These are phyloP conservation scores for Agonopterix subpropinquella DNA, from an alignment of 2,888 invertebrate species.

Conservation along the genomic window DNA sequence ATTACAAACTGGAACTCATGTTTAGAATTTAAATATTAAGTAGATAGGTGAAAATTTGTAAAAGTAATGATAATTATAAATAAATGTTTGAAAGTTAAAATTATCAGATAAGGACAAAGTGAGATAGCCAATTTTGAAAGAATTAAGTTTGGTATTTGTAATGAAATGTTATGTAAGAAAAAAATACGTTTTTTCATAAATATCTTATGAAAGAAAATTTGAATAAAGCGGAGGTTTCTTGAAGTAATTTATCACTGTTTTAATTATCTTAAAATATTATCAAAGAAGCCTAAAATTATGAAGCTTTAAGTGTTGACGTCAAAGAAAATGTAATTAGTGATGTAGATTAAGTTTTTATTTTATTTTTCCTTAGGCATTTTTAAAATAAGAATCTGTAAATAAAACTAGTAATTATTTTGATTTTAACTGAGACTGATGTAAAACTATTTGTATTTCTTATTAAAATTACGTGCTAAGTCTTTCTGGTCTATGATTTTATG, in stretches of 20 bases:
- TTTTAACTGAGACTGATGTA: constrained; percentile 19
- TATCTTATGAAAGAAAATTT: no score
- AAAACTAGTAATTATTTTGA: constrained; percentile 1
- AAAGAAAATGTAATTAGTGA: constrained; percentile 40
- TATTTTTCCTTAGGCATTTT: constrained; percentile 1
- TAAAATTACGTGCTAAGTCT: no score
- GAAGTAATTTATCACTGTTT: no score
- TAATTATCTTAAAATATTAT: neutral
- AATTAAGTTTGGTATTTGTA: no score
- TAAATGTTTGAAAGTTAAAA: neutral
- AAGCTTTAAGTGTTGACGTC: constrained; percentile 67
- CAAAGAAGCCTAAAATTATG: constrained; percentile 45
- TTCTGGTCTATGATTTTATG: no score
- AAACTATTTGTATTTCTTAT: no score
- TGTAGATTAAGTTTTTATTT: constrained; percentile 11
- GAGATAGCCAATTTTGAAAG: neutral
- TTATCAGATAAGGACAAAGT: neutral
- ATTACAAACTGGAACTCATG: constrained; percentile 49
- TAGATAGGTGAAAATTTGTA: constrained; percentile 1
- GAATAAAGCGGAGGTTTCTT: no score
- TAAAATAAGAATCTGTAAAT: neutral
- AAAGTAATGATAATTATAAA: neutral
- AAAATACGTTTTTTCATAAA: no score
- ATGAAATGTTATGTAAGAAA: no score
- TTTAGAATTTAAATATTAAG: constrained; percentile 21